Evolutionary conservation across 2,113 vertebrate genomes (phyloP).

Genomic region (Oryctolagus cuniculus): mOryCun1.1 NC_091439.1:56030501-56031000

Average conservation of each 20-base stretch:
- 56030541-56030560: slow-evolving; percentile 69
- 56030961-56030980: neutral
- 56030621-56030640: slow-evolving; percentile 64
- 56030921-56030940: neutral
- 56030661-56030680: slow-evolving; percentile 39
- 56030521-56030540: slow-evolving; percentile 63
- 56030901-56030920: slow-evolving; percentile 52
- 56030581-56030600: slow-evolving; percentile 71
- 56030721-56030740: slow-evolving; percentile 81
- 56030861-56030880: slow-evolving; percentile 61
- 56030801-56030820: slow-evolving; percentile 66
- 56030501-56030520: neutral
- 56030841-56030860: slow-evolving; percentile 68
- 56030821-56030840: slow-evolving; percentile 53
- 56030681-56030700: slow-evolving; percentile 69
- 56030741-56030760: slow-evolving; percentile 78
- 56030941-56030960: neutral
- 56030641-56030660: slow-evolving; percentile 71
- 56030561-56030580: slow-evolving; percentile 68
- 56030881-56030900: slow-evolving; percentile 61
- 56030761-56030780: slow-evolving; percentile 75
- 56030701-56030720: slow-evolving; percentile 81
- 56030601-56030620: slow-evolving; percentile 81
- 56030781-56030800: slow-evolving; percentile 72
- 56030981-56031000: neutral